A percentile compares a stretch with the other conserved stretches of the same genome.
phyloP scores from a whole-genome alignment of 2,888 invertebrate genomes.

The Lepidochitona cinerea region DNA sequence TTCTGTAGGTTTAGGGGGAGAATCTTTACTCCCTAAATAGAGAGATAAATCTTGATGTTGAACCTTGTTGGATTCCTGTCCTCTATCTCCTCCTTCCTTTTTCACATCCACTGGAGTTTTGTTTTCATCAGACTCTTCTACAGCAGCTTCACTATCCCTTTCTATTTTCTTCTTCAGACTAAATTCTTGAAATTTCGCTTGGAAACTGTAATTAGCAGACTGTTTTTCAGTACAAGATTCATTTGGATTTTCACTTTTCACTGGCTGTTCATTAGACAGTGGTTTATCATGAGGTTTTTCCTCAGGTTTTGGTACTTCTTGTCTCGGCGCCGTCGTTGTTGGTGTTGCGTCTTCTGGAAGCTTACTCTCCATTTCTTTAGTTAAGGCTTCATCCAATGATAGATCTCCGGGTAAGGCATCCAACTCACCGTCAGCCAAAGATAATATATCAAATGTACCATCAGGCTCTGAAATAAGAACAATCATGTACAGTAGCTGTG shows the following conservation, averaged over 20 bases:
- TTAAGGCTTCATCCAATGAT: conserved; percentile 84
- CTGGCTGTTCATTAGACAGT: conserved; percentile 6
- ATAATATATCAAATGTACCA: conserved; percentile 88
- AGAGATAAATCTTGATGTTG: background rate
- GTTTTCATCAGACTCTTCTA: conserved; percentile 29
- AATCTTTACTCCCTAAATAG: background rate
- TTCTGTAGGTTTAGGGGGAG: background rate
- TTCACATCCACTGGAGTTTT: conserved; percentile 2
- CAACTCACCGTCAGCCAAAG: conserved; percentile 94
- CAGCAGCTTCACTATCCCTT: conserved; percentile 22
- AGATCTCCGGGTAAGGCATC: conserved; percentile 78
- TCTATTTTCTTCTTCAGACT: conserved; percentile 53
- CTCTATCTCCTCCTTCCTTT: background rate
- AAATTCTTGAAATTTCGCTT: conserved; percentile 69
- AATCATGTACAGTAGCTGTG: background rate
- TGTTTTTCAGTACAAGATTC: conserved; percentile 16
- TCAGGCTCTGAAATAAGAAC: conserved; percentile 79
- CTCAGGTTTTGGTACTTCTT: conserved; percentile 17
- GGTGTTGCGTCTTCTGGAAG: conserved; percentile 25
- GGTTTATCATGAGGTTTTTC: background rate
- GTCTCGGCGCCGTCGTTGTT: conserved; percentile 25
- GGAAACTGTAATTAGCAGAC: conserved; percentile 16
- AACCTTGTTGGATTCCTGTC: background rate
- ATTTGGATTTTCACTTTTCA: conserved; percentile 65
- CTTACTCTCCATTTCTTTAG: conserved; percentile 66